Conservation (phyloP, 1,140 invertebrate species). For the Aphelinus atriplicis region DNA sequence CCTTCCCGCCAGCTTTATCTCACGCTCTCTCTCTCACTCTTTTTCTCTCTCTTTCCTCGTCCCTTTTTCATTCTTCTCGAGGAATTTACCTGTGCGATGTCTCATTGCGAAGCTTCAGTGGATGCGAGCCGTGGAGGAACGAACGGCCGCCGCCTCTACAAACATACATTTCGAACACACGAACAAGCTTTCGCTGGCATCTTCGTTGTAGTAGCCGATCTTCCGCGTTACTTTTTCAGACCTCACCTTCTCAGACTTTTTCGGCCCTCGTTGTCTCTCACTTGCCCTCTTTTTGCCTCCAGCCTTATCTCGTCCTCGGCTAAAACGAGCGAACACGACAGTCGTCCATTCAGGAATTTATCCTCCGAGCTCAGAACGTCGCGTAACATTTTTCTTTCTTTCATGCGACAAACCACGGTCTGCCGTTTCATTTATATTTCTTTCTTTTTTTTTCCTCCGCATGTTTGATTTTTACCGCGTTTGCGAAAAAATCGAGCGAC, state of each 20-base stretch:
- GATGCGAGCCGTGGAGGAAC: background rate
- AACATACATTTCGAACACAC: slow-evolving; percentile 12
- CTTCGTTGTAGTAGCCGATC: background rate
- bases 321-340: background rate
- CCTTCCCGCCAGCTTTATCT: no score
- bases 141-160: background rate
- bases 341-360: no score
- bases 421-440: background rate
- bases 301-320: background rate
- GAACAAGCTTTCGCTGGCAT: background rate
- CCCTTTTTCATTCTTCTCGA: background rate
- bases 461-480: background rate
- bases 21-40: background rate
- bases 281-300: slow-evolving; percentile 26
- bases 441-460: background rate
- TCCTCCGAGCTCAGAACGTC: no score
- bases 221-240: background rate
- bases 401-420: no score
- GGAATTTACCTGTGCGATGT: slow-evolving; percentile 8
- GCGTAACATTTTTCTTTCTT: no score
- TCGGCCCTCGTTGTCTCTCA: slow-evolving; percentile 36
- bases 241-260: no score
- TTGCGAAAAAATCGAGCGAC: slow-evolving; percentile 7
- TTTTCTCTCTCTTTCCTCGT: background rate
- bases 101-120: no score